Conservation (phyloP, 2,888 invertebrate species). For the Tachina grossa region DNA sequence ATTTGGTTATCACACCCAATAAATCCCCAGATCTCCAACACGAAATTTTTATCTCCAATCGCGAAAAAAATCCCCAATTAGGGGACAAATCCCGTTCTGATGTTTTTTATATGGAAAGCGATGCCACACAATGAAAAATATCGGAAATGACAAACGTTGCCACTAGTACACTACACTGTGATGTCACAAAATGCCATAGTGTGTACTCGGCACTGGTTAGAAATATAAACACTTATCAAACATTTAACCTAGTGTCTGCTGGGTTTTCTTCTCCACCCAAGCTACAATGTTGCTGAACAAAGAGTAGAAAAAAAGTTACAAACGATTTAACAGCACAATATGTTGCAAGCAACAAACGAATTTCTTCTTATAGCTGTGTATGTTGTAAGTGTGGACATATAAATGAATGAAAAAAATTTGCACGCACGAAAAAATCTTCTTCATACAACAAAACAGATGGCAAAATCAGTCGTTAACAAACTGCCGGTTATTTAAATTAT, state of each 20-base stretch:
- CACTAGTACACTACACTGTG: too few species aligned
- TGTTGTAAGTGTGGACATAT: slow-evolving; percentile 21
- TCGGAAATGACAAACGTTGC: too few species aligned
- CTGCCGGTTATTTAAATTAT: slow-evolving; percentile 69
- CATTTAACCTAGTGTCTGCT: not conserved
- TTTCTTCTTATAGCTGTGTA: slow-evolving; percentile 14
- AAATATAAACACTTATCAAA: not conserved
- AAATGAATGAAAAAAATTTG: slow-evolving; percentile 50
- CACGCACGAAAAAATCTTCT: slow-evolving; percentile 69
- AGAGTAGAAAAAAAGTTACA: not conserved
- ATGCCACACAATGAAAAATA: too few species aligned
- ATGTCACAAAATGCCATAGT: too few species aligned
- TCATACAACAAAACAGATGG: slow-evolving; percentile 67
- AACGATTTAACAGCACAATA: slow-evolving; percentile 28
- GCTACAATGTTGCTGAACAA: slow-evolving; percentile 54
- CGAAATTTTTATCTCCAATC: too few species aligned
- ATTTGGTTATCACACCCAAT: too few species aligned
- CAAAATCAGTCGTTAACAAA: slow-evolving; percentile 70
- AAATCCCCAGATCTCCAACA: too few species aligned
- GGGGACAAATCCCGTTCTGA: too few species aligned
- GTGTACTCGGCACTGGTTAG: too few species aligned
- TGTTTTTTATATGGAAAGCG: too few species aligned
- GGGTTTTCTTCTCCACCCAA: not conserved
- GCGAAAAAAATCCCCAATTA: too few species aligned
- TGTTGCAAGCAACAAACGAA: slow-evolving; percentile 56